Evolutionary conservation across 2,888 invertebrate genomes (phyloP).

Genomic region (Saturnia japonica): DNA sequence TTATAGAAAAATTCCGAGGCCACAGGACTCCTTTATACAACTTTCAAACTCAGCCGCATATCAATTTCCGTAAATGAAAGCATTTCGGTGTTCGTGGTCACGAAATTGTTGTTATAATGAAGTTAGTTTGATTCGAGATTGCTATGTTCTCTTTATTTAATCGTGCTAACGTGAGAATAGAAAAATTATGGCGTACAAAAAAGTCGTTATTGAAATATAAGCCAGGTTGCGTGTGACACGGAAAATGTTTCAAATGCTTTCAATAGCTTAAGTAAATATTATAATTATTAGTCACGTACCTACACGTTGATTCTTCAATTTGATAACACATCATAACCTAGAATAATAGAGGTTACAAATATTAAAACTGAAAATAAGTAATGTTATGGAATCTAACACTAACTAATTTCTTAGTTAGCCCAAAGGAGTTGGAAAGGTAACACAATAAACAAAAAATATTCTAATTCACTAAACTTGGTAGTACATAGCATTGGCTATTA

Average conservation of each 20-base stretch:
- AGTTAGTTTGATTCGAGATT: constrained; percentile 46
- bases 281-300: constrained; percentile 41
- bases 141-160: constrained; percentile 32
- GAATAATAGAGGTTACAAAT: neutral
- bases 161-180: constrained; percentile 54
- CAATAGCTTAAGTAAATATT: constrained; percentile 41
- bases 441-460: neutral
- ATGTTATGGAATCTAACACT: neutral
- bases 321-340: neutral
- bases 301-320: constrained; percentile 23
- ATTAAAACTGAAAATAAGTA: neutral
- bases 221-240: constrained; percentile 54
- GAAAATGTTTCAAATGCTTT: constrained; percentile 46
- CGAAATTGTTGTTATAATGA: constrained; percentile 47
- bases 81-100: constrained; percentile 49
- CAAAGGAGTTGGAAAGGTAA: neutral
- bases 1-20: constrained; percentile 52
- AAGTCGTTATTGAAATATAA: constrained; percentile 50
- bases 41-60: constrained; percentile 56
- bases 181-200: constrained; percentile 44
- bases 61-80: constrained; percentile 61
- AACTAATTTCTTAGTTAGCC: neutral
- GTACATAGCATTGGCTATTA: too few relatives aligned
- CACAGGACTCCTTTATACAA: constrained; percentile 48
- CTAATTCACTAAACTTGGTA: too few relatives aligned